These are phyloP conservation scores for Atherinomorus stipes DNA, from an alignment of 2,113 vertebrate genomes.

Conservation along the genomic window DNA sequence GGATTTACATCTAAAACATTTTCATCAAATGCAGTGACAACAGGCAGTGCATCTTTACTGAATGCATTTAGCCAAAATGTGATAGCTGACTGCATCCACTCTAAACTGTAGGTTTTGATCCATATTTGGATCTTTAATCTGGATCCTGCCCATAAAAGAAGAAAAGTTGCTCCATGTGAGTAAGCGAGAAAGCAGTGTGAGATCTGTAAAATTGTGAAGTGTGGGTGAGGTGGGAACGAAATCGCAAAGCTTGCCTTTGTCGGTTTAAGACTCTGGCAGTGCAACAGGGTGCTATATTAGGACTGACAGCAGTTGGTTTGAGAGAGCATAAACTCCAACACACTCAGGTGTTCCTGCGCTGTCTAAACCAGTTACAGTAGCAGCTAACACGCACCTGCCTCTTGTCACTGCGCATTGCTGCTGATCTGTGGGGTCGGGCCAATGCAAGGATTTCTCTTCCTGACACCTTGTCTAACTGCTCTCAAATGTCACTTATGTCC, in stretches of 20 bases:
- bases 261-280: conserved; percentile 34
- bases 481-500: conserved; percentile 31
- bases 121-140: conserved; percentile 5
- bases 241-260: conserved; percentile 60
- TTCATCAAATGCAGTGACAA: not conserved
- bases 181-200: conserved; percentile 6
- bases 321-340: conserved; percentile 39
- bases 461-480: conserved; percentile 52
- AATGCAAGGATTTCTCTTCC: conserved; percentile 42
- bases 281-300: conserved; percentile 34
- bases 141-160: not conserved
- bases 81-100: not conserved
- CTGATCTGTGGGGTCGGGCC: conserved; percentile 47
- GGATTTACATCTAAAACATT: not conserved
- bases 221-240: conserved; percentile 47
- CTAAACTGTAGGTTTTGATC: not conserved
- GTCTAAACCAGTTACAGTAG: conserved; percentile 61
- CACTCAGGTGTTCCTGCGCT: conserved; percentile 58
- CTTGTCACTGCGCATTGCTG: conserved; percentile 64
- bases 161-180: conserved; percentile 9
- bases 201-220: conserved; percentile 21
- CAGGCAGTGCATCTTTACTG: not conserved
- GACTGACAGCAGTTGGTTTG: conserved; percentile 59
- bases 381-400: conserved; percentile 58
- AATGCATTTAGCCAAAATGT: not conserved